A percentile compares a stretch with the other conserved stretches of the same genome.
phyloP scores from a whole-genome alignment of 2,797 vertebrate species.

The Bufotes viridis region DNA sequence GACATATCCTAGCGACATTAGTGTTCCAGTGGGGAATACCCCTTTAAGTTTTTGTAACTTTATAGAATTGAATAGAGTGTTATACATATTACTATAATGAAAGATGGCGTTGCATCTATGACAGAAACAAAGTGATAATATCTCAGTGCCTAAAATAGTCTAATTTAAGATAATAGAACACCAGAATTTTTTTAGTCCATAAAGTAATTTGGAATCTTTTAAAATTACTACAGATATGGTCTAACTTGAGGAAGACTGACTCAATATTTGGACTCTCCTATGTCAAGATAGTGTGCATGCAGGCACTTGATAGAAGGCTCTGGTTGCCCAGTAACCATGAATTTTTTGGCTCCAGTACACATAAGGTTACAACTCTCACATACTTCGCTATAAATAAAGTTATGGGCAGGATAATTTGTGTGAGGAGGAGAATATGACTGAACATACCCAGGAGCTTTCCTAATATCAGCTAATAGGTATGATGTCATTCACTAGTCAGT shows the following conservation, averaged over 20 bases:
- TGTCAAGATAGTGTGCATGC: neutral
- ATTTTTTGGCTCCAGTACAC: neutral
- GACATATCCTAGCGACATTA: too few relatives aligned
- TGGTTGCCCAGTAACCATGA: slow-evolving; percentile 1
- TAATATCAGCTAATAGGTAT: slow-evolving; percentile 60
- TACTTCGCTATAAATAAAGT: slow-evolving; percentile 53
- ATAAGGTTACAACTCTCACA: slow-evolving; percentile 35
- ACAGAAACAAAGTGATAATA: neutral
- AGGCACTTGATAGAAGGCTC: slow-evolving; percentile 14
- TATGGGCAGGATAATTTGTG: slow-evolving; percentile 19
- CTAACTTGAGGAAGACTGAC: neutral
- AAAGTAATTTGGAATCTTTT: neutral
- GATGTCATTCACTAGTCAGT: slow-evolving; percentile 50
- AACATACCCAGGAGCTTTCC: slow-evolving; percentile 25
- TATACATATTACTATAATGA: neutral
- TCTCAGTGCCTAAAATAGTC: neutral
- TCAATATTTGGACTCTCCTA: slow-evolving; percentile 17
- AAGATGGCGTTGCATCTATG: neutral
- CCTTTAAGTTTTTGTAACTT: too few relatives aligned
- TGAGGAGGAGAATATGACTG: slow-evolving; percentile 42
- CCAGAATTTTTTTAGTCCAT: too few relatives aligned
- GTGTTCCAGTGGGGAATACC: too few relatives aligned
- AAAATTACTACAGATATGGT: neutral
- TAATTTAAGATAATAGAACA: neutral
- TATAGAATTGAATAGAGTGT: neutral